Percentiles rank a stretch among this genome's conserved stretches.
These are phyloP conservation scores for Cyprinella venusta DNA, from an alignment of 2,797 vertebrate species.

Conservation along the genomic window DNA sequence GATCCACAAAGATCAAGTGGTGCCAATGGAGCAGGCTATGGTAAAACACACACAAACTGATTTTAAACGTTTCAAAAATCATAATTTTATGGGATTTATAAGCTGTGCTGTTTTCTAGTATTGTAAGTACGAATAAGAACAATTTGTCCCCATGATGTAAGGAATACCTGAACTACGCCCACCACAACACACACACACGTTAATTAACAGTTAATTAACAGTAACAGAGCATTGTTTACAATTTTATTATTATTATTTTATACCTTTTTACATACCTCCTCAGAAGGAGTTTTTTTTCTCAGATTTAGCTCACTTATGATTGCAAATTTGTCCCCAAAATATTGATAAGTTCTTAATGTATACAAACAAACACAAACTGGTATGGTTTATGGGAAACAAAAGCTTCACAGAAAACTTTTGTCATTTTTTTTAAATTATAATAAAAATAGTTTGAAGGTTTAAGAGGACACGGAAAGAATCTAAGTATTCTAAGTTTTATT, in stretches of 20 bases:
- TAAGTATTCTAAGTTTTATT: conserved; percentile 64
- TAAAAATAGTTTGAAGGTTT: neutral
- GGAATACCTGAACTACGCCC: too few species aligned
- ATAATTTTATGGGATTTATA: too few species aligned
- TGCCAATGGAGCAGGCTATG: conserved; percentile 89
- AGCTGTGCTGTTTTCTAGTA: too few species aligned
- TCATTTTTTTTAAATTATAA: neutral
- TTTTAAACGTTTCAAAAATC: too few species aligned
- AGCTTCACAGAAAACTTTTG: neutral
- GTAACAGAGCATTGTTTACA: neutral
- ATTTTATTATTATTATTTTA: neutral
- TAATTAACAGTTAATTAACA: neutral
- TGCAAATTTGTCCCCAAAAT: neutral
- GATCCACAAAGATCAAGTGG: conserved; percentile 84
- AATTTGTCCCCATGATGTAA: too few species aligned
- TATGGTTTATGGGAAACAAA: neutral
- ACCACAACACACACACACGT: neutral
- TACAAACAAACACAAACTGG: neutral
- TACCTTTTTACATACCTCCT: neutral
- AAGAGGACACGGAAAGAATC: neutral
- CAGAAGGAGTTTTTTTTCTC: neutral
- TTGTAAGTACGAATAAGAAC: too few species aligned
- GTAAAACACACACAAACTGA: conserved; percentile 73
- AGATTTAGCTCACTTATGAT: neutral
- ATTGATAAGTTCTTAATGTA: neutral